Conservation (phyloP, 2,113 vertebrate species). For the Rana temporaria region DNA sequence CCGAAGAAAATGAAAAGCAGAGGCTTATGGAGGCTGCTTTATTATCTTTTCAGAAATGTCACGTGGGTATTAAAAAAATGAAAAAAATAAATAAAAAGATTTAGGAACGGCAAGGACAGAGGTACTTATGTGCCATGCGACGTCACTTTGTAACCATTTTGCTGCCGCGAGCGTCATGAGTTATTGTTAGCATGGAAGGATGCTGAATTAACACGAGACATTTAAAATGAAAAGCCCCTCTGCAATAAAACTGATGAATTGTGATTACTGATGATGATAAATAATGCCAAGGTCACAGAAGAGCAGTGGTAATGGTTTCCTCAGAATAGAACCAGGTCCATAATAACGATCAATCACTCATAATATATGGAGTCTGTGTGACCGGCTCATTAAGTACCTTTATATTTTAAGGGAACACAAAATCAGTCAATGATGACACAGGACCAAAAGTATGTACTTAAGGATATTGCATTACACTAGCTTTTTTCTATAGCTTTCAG, state of each 20-base stretch:
- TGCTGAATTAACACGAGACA: slow-evolving; percentile 43
- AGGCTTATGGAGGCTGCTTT: slow-evolving; percentile 13
- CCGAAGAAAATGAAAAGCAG: slow-evolving; percentile 26
- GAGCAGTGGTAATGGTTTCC: slow-evolving; percentile 47
- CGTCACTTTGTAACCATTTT: slow-evolving; percentile 35
- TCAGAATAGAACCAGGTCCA: slow-evolving; percentile 48
- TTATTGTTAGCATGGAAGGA: slow-evolving; percentile 35
- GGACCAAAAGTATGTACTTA: slow-evolving; percentile 30
- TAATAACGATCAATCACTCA: slow-evolving; percentile 52
- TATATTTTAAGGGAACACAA: slow-evolving; percentile 48
- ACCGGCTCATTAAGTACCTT: slow-evolving; percentile 51
- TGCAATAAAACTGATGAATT: slow-evolving; percentile 53
- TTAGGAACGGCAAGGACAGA: background rate
- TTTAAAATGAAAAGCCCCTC: slow-evolving; percentile 41
- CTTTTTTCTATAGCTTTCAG: slow-evolving; percentile 27
- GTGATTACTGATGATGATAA: slow-evolving; percentile 52
- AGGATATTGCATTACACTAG: slow-evolving; percentile 11
- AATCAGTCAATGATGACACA: slow-evolving; percentile 48
- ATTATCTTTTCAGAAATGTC: slow-evolving; percentile 35
- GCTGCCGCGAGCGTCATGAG: slow-evolving; percentile 2
- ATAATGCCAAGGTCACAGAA: slow-evolving; percentile 47
- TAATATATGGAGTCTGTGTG: slow-evolving; percentile 52
- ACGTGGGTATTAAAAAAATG: slow-evolving; percentile 29
- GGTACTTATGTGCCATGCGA: background rate
- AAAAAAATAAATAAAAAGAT: slow-evolving; percentile 32